phyloP scores from a whole-genome alignment of 2,113 vertebrate species.

The Anolis sagrei region DNA sequence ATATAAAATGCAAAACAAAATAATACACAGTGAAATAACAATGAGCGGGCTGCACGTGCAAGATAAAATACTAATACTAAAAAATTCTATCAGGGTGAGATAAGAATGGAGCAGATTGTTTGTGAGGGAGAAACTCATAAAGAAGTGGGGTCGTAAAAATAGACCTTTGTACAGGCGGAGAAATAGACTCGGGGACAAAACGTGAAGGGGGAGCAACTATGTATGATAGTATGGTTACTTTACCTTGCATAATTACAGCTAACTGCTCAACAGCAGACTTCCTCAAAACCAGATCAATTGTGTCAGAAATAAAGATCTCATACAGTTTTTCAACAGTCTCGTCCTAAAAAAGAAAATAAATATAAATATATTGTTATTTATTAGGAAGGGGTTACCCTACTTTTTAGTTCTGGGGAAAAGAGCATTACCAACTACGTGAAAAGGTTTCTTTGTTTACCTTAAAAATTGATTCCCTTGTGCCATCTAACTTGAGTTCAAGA shows the following conservation, averaged over 20 bases:
- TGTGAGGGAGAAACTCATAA: too few relatives aligned
- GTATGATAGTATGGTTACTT: too few relatives aligned
- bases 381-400: background rate
- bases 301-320: slow-evolving; percentile 85
- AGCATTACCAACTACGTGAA: background rate
- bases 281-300: slow-evolving; percentile 84
- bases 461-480: slow-evolving; percentile 83
- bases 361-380: background rate
- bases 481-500: slow-evolving; percentile 84
- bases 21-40: too few relatives aligned
- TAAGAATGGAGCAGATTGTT: too few relatives aligned
- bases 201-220: too few relatives aligned
- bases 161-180: too few relatives aligned
- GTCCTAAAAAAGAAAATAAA: slow-evolving; percentile 77
- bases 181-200: too few relatives aligned
- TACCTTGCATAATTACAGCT: slow-evolving; percentile 91
- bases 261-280: slow-evolving; percentile 94
- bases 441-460: slow-evolving; percentile 80
- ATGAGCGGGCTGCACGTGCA: too few relatives aligned
- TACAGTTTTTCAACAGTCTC: slow-evolving; percentile 91
- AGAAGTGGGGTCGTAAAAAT: too few relatives aligned
- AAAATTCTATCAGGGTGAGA: too few relatives aligned
- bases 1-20: too few relatives aligned
- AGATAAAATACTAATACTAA: too few relatives aligned
- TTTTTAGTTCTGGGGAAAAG: background rate